Evolutionary conservation across 2,888 invertebrate genomes (phyloP), one percentile per base, ranked within the genome.

Genomic region (Caenorhabditis sulstoni): DNA sequence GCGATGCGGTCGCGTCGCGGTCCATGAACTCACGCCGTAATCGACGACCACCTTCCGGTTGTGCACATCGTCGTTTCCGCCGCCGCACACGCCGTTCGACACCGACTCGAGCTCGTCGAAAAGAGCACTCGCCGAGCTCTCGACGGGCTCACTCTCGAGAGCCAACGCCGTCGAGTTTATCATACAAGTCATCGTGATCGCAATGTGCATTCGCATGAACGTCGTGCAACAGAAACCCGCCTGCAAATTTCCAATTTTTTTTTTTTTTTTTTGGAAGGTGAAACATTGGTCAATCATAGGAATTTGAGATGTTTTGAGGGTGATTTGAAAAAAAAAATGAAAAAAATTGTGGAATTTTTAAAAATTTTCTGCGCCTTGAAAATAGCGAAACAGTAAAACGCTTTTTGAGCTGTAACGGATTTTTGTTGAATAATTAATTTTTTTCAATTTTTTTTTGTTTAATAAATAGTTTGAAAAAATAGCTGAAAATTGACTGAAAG

Each of bases 171-270:
- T 84, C 3, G 84, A 84, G 23, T 84, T 84, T 12, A 83, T 78
- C 84, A 84, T 84, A 65, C 84, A 84, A 12, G 82, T 84, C 82
- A 84, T 84, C 7, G 84, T 82, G 41, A 84, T 79, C 1, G 82
- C 84, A 23, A 82, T 73, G 45, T 84, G 80, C 67, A 82, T 79
- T 58, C 81, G 41, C 81, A 81, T 82, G 62, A 82, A 84, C 20
- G 81, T 82, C 3, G 81, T 84, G 35, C 81, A 81, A 23, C 78
- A 80, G 49, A 82, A 84, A n/a, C 84, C 84, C 4, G 64, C 58
- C 79, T 79, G 59, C 22, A 65, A 64, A 7, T 47, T 2, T 12
- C n/a, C n/a, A n/a, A n/a, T n/a, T n/a, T n/a, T n/a, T n/a, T n/a
- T n/a, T n/a, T n/a, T n/a, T n/a, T n/a, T n/a, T n/a, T n/a, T n/a